phyloP scores from a whole-genome alignment of 2,113 vertebrate species.

The Recurvirostra avosetta region DNA sequence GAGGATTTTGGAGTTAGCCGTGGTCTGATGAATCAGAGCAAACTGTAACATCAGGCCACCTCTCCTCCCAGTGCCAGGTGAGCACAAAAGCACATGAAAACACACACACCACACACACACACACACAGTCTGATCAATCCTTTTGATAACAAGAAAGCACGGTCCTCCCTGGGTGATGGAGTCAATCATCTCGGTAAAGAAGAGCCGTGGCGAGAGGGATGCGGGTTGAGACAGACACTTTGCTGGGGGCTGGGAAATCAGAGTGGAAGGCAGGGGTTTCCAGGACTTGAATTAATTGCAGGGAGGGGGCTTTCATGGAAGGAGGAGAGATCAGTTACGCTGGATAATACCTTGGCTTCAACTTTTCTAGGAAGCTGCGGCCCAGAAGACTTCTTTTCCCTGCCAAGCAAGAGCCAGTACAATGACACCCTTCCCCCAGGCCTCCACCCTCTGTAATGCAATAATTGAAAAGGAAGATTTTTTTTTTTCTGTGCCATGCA shows the following conservation, averaged over 20 bases:
- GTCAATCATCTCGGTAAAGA: background rate
- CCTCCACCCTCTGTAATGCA: background rate
- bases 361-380: conserved; percentile 44
- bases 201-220: background rate
- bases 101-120: background rate
- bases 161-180: background rate
- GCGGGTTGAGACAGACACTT: background rate
- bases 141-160: background rate
- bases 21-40: conserved; percentile 43
- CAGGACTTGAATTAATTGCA: background rate
- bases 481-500: background rate
- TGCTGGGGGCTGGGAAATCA: background rate
- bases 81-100: conserved; percentile 8
- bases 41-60: conserved; percentile 3
- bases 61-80: conserved; percentile 18
- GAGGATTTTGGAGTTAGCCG: background rate
- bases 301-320: background rate
- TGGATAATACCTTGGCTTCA: conserved; percentile 34
- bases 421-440: background rate
- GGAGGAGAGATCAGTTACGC: background rate
- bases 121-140: background rate
- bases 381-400: conserved; percentile 23
- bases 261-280: background rate
- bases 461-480: background rate
- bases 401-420: background rate